Percentiles rank a stretch among this genome's conserved stretches.
Evolutionary conservation across 1,140 invertebrate genomes (phyloP).

Genomic region (Macrobrachium rosenbergii): DNA sequence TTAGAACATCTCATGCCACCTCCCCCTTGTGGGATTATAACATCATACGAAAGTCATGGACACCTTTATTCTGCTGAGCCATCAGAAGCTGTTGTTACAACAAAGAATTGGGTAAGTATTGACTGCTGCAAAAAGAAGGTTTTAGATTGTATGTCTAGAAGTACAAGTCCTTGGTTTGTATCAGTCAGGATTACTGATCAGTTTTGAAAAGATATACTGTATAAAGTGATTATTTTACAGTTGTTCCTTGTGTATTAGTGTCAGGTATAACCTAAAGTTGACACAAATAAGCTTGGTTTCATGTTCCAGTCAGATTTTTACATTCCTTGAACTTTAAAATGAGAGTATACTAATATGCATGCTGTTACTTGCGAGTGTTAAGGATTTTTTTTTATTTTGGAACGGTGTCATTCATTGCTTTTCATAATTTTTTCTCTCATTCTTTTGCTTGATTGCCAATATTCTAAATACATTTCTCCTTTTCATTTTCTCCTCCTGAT

Average conservation of each 20-base stretch:
- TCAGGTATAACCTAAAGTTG: not conserved
- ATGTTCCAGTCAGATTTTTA: not conserved
- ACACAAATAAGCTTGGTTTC: not conserved
- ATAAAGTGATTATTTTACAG: not conserved
- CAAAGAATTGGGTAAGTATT: slow-evolving; percentile 41
- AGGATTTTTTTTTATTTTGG: too few species aligned
- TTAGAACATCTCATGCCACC: slow-evolving; percentile 45
- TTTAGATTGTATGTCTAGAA: not conserved
- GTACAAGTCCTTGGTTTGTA: not conserved
- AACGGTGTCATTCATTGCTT: too few species aligned
- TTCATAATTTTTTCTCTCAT: too few species aligned
- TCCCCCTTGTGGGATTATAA: slow-evolving; percentile 28
- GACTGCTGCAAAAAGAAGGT: not conserved
- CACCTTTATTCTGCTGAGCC: not conserved
- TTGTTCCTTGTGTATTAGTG: not conserved
- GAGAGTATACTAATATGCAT: too few species aligned
- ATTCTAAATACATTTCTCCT: too few species aligned
- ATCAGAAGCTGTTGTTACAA: slow-evolving; percentile 8
- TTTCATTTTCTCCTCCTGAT: too few species aligned
- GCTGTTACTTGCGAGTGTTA: too few species aligned
- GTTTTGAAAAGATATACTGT: too few species aligned
- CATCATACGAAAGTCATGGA: slow-evolving; percentile 50
- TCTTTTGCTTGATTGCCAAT: too few species aligned
- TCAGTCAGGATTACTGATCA: not conserved
- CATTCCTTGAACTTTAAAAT: too few species aligned